These are phyloP conservation scores for Actinia equina DNA, from an alignment of 64 coral and sea anemone genomes.

Conservation along the genomic window DNA sequence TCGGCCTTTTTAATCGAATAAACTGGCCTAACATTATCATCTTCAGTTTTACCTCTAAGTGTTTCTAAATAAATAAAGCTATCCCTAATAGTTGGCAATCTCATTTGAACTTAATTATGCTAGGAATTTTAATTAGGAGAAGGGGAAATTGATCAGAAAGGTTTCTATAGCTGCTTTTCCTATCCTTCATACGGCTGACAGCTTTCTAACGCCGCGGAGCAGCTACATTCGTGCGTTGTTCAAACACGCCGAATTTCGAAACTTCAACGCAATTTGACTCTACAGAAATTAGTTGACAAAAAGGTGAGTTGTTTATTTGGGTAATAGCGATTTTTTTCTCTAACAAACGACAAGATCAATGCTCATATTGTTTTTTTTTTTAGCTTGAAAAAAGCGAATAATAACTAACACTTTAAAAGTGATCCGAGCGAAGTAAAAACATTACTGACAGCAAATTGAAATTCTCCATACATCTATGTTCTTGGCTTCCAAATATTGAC, in stretches of 20 bases:
- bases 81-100: background rate
- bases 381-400: background rate
- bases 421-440: background rate
- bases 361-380: background rate
- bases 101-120: constrained; percentile 2
- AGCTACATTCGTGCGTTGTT: no score
- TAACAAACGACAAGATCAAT: background rate
- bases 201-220: background rate
- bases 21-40: background rate
- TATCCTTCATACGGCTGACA: background rate
- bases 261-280: background rate
- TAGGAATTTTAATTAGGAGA: background rate
- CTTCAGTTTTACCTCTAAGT: background rate
- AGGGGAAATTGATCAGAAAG: background rate
- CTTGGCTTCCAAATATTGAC: background rate
- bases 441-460: background rate
- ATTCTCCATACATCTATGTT: background rate
- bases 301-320: background rate
- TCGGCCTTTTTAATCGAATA: background rate
- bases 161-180: background rate
- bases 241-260: no score
- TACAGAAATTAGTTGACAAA: no score
- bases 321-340: background rate
- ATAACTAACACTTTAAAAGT: background rate
- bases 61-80: constrained; percentile 3